Conservation (phyloP, 2,888 invertebrate species). For the Cerceris ruficornis region DNA sequence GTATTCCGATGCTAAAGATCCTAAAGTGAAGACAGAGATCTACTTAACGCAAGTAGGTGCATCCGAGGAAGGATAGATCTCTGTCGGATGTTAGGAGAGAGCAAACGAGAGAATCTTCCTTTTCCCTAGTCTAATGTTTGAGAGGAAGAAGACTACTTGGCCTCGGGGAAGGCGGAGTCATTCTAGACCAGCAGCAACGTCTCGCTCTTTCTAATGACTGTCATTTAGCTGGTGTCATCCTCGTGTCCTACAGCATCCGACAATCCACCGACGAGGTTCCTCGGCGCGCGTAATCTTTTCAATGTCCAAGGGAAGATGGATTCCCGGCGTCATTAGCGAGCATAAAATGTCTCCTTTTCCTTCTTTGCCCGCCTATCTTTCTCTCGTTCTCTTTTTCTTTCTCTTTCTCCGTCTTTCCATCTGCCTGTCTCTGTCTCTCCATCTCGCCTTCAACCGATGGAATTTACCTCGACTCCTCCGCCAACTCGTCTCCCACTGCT, state of each 20-base stretch:
- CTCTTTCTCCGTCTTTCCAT: constrained; percentile 6
- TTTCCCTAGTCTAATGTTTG: not conserved
- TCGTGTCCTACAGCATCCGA: constrained; percentile 55
- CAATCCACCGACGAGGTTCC: constrained; percentile 39
- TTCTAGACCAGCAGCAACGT: constrained; percentile 44
- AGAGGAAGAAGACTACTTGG: constrained; percentile 12
- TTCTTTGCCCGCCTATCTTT: constrained; percentile 8
- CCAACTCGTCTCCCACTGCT: constrained; percentile 3
- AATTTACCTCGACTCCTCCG: constrained; percentile 48
- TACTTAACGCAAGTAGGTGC: too few relatives aligned
- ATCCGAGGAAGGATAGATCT: too few relatives aligned
- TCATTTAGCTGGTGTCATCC: constrained; percentile 62
- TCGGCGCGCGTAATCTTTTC: constrained; percentile 58
- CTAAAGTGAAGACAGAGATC: too few relatives aligned
- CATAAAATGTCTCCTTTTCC: constrained; percentile 55
- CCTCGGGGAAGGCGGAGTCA: constrained; percentile 45
- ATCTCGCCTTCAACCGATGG: constrained; percentile 35
- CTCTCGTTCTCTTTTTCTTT: constrained; percentile 9
- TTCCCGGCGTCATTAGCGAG: constrained; percentile 64
- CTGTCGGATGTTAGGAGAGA: not conserved
- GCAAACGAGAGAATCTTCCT: not conserved
- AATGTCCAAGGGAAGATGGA: constrained; percentile 65
- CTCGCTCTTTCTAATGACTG: constrained; percentile 61
- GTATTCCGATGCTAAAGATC: too few relatives aligned
- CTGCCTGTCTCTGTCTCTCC: constrained; percentile 14